Conservation (phyloP, 2,797 vertebrate genomes). For the Sardinella longiceps region DNA sequence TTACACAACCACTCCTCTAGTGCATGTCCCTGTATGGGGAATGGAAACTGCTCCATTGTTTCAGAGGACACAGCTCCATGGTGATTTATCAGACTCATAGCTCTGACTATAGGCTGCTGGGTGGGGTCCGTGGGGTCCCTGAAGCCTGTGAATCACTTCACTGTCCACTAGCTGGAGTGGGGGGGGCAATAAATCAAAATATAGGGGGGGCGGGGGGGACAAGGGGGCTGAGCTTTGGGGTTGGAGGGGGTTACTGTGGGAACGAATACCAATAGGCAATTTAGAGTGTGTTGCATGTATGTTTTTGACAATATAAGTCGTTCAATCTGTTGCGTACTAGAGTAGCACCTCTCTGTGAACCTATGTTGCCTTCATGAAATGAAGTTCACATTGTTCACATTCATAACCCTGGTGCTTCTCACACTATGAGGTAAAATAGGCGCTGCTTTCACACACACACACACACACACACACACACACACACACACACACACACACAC, state of each 20-base stretch:
- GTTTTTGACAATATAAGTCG: constrained; percentile 5
- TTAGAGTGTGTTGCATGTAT: not conserved
- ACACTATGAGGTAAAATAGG: not conserved
- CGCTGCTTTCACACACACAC: not conserved
- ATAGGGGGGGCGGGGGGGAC: not conserved
- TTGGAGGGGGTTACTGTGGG: constrained; percentile 2
- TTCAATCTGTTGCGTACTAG: not conserved
- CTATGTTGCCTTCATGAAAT: not conserved
- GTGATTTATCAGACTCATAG: constrained; percentile 4
- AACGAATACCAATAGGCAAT: not conserved
- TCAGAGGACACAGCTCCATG: not conserved
- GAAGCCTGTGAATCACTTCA: not conserved
- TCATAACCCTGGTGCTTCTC: not conserved
- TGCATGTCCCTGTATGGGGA: not conserved
- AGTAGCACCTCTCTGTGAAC: not conserved
- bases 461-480: not conserved
- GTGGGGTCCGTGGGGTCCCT: constrained; percentile 1
- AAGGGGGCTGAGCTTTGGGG: not conserved
- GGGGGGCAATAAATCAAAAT: too few relatives aligned
- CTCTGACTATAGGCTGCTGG: not conserved
- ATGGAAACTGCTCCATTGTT: not conserved
- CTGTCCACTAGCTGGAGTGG: not conserved
- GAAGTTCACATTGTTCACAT: not conserved
- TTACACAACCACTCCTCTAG: not conserved
- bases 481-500: not conserved